Base-by-base conservation (phyloP, 1,140 invertebrate species). In the Aphis gossypii region DNA sequence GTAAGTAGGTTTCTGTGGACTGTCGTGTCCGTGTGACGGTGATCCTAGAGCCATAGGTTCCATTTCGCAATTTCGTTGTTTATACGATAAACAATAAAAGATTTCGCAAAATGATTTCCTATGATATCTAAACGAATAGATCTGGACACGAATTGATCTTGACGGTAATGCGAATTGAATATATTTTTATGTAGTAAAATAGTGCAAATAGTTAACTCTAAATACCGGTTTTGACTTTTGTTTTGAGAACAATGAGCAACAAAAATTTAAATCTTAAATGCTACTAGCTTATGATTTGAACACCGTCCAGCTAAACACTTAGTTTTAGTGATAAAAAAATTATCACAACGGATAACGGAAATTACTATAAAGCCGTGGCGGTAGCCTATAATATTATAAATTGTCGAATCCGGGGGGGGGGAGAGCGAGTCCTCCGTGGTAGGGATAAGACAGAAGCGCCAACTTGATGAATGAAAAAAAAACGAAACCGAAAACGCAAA, bases 1-100 rank as follows among this genome's bases (percentile, higher is more conserved):
- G 21, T 93, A 93, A 25, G 38, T 84, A 30, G 92, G 92, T 84
- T 93, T 93, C 56, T 93, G 92, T 20, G 92, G 92, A 56, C 92
- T 93, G 35, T 93, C 92, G 7, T 93, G 92, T 0, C 86, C 92
- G 7, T 93, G 92, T 0, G 82, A 56, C 6, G 92, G 92, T 30
- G 92, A 93, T 30, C 92, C 92, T 5, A 93, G 23, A 9, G 92
- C 48, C 92, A 93, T 93, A 0, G 92, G 92, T 83, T 93, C 92
- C 92, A 93, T 93, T 92, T 41, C 38, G 20, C 3, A n/a, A 11
- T 68, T 68, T 30, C 0, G 60, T n/a, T 30, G 60, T 7, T 76
- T 20, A 76, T n/a, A 76, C n/a, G 60, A 76, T 68, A n/a, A 68
- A n/a, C 60, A 68, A n/a, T 76, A n/a, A 18, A 76, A n/a, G 30